Evolutionary conservation across 2,888 invertebrate genomes (phyloP).

Genomic region (Eupelmus urozonus): DNA sequence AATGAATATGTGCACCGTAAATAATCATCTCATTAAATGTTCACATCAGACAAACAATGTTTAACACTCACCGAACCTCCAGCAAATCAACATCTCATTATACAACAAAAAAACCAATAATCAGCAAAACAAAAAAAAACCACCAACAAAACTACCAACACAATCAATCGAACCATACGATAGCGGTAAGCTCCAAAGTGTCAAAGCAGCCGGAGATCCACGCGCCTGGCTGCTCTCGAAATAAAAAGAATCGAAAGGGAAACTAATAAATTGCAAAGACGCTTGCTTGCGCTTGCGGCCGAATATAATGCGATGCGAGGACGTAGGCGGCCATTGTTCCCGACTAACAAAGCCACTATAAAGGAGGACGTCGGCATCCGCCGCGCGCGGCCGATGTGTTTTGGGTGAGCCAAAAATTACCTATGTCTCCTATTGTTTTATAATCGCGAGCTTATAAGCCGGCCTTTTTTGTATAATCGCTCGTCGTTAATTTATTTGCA

Average conservation of each 20-base stretch:
- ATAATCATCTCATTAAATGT: too few species aligned
- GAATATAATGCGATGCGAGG: slow-evolving; percentile 68
- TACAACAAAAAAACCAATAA: background rate
- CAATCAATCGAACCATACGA: too few species aligned
- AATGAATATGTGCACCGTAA: too few species aligned
- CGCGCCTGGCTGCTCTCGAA: too few species aligned
- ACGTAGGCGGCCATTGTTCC: slow-evolving; percentile 72
- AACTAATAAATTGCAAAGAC: slow-evolving; percentile 64
- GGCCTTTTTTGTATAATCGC: slow-evolving; percentile 25
- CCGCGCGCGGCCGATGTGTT: slow-evolving; percentile 14
- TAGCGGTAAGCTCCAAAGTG: too few species aligned
- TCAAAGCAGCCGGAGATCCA: too few species aligned
- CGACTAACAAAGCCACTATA: slow-evolving; percentile 68
- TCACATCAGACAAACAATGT: too few species aligned
- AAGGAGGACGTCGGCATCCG: slow-evolving; percentile 61
- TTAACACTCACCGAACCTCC: too few species aligned
- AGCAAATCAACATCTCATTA: too few species aligned
- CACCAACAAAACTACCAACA: too few species aligned
- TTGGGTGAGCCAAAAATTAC: slow-evolving; percentile 51
- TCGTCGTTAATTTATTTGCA: slow-evolving; percentile 29
- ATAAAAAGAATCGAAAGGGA: slow-evolving; percentile 28
- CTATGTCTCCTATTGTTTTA: slow-evolving; percentile 55
- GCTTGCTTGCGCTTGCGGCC: too few species aligned
- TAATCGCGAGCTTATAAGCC: slow-evolving; percentile 18
- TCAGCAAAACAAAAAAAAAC: too few species aligned